Percentiles rank a stretch among this genome's conserved stretches.
Conservation (phyloP, 2,888 invertebrate genomes). For the Octodonta nipae region DNA sequence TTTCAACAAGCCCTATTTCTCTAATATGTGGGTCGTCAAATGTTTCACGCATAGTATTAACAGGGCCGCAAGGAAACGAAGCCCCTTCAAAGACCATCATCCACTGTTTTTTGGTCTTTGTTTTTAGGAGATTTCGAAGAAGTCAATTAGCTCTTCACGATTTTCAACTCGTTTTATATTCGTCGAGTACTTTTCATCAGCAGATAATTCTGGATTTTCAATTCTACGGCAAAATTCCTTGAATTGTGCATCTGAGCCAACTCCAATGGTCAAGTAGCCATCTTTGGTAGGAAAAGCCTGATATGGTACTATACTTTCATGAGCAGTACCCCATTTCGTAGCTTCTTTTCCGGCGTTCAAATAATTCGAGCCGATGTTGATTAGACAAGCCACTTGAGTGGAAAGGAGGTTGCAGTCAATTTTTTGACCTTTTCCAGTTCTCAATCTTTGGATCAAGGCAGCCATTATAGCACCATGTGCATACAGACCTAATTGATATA, state of each 20-base stretch:
- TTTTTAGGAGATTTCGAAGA: constrained; percentile 45
- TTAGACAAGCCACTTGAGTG: constrained; percentile 78
- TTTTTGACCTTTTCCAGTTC: constrained; percentile 75
- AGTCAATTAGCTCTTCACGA: constrained; percentile 51
- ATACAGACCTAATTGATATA: constrained; percentile 60
- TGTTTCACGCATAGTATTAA: constrained; percentile 73
- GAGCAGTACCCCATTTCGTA: constrained; percentile 79
- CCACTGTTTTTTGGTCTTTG: constrained; percentile 66
- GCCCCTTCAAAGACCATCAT: constrained; percentile 52
- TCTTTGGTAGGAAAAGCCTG: constrained; percentile 75
- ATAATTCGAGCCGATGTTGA: constrained; percentile 81
- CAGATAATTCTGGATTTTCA: constrained; percentile 44
- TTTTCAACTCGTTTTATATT: constrained; percentile 67
- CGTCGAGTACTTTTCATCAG: constrained; percentile 50
- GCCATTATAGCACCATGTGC: constrained; percentile 91
- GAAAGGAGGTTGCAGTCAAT: constrained; percentile 89
- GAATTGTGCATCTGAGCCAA: constrained; percentile 77
- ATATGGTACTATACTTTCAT: constrained; percentile 89
- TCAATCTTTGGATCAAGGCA: constrained; percentile 63
- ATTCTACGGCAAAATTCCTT: constrained; percentile 54
- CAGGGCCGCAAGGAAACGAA: constrained; percentile 77
- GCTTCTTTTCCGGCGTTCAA: constrained; percentile 71
- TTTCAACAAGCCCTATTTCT: constrained; percentile 57
- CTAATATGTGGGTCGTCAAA: constrained; percentile 80
- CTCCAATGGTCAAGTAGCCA: constrained; percentile 73